Evolutionary conservation across 23 tunicate species (phyloP), one percentile per base, ranked within the genome.

Genomic region (Corella eumyota): DNA sequence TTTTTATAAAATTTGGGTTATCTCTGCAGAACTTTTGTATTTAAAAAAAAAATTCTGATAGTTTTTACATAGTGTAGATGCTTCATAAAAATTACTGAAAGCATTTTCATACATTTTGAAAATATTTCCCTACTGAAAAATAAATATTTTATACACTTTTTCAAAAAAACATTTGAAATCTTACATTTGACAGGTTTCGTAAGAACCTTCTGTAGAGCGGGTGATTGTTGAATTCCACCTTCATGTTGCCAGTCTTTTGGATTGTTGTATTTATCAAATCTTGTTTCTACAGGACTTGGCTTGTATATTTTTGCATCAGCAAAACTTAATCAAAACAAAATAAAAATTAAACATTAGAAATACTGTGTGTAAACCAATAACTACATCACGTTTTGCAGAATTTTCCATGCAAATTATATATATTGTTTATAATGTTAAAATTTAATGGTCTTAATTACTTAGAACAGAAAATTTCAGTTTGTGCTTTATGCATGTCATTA

Each of bases 201-300:
- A 2, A 31, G 24, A 2, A 52, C 68, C 28, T 62, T 62, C 29
- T 38, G 40, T 52, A 62, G 40, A 24, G 68, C 68, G 6, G 52
- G 52, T 22, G 68, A 62, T 40, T 62, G 68, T 40, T 6, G 29
- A 22, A 62, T 62, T 36, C 6, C 7, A n/a, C 34, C 52, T 37
- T 37, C 51, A 32, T 62, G 40, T 36, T 62, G 68, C 68, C 68
- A 62, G 24, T 62, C 44, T 15, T 32, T 29, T 62, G 38, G 27
- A 15, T 37, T 52, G 21, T 34, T 29, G 44, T 62, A 62, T 38
- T 62, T 62, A 22, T 38, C 21, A 25, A 38, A 62, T 40, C 68
- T 40, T 17, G 38, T 4, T 36, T 62, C 68, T 1, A 32, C 52
- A 38, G 68, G 68, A n/a, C n/a, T n/a, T n/a, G n/a, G n/a, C n/a